Evolutionary conservation across 92 coral and sea anemone genomes (phyloP).

Genomic region (Micromussa lordhowensis): DNA sequence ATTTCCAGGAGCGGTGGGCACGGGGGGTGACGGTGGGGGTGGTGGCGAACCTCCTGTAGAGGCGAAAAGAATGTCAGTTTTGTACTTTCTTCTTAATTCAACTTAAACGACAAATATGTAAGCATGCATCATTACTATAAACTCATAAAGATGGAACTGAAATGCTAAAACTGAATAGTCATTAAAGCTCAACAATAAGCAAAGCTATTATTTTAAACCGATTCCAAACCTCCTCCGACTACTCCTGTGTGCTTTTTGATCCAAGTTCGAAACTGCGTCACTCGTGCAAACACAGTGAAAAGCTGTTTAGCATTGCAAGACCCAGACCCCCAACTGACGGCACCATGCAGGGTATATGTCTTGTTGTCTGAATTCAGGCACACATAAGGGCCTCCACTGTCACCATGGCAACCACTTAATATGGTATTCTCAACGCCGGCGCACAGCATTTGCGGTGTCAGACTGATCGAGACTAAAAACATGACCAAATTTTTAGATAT

Average conservation of each 20-base stretch:
- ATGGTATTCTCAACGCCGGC: conserved; percentile 75
- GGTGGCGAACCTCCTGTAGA: conserved; percentile 29
- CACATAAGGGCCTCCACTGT: conserved; percentile 80
- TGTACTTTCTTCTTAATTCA: no score
- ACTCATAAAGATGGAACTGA: no score
- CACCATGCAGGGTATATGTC: conserved; percentile 54
- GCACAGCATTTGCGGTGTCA: conserved; percentile 74
- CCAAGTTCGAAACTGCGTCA: conserved; percentile 61
- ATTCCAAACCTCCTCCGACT: conserved; percentile 26
- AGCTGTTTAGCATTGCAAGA: conserved; percentile 33
- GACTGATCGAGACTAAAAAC: conserved; percentile 1
- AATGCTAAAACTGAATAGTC: neutral
- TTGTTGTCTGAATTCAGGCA: conserved; percentile 42
- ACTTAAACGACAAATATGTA: no score
- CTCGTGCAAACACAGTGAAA: conserved; percentile 67
- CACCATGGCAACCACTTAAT: conserved; percentile 83
- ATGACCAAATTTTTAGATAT: neutral
- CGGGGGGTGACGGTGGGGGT: conserved; percentile 18
- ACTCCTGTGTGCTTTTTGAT: conserved; percentile 34
- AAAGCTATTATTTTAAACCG: no score
- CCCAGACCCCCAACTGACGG: conserved; percentile 69
- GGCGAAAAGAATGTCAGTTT: neutral
- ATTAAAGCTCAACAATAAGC: no score
- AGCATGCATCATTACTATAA: no score
- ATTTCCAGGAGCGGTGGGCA: conserved; percentile 15